Percentiles rank a stretch among this genome's conserved stretches.
phyloP scores from a whole-genome alignment of 2,888 invertebrate species.

The Blera fallax region DNA sequence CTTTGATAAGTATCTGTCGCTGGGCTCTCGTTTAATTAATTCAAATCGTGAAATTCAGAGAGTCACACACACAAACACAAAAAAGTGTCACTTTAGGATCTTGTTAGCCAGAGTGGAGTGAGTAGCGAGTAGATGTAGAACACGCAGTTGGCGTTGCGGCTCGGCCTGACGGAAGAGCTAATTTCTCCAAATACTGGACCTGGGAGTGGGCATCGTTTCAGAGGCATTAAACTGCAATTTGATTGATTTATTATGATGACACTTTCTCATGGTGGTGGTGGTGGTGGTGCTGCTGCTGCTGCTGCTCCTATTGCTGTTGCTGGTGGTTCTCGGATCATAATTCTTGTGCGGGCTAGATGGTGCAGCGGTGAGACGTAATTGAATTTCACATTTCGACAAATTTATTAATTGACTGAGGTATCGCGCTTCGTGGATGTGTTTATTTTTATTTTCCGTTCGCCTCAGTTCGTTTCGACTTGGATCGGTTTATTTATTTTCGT shows the following conservation, averaged over 20 bases:
- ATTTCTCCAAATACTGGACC: constrained; percentile 48
- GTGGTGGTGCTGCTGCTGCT: neutral
- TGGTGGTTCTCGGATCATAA: constrained; percentile 23
- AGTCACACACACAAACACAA: constrained; percentile 9
- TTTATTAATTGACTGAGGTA: constrained; percentile 54
- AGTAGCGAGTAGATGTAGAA: constrained; percentile 27
- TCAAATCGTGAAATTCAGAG: constrained; percentile 26
- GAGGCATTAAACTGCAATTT: constrained; percentile 53
- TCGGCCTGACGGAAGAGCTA: too few species aligned
- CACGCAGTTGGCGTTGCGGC: neutral
- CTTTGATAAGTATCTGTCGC: constrained; percentile 41
- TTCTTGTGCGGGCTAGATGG: neutral
- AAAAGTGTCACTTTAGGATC: constrained; percentile 25
- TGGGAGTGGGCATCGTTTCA: constrained; percentile 36
- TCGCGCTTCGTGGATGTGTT: neutral
- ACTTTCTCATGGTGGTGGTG: constrained; percentile 20
- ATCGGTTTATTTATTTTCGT: constrained; percentile 45
- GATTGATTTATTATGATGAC: constrained; percentile 66
- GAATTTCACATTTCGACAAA: constrained; percentile 60
- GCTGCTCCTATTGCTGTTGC: neutral
- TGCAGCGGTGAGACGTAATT: neutral
- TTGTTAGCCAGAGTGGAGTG: neutral
- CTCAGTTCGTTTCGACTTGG: neutral
- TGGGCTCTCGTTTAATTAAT: constrained; percentile 46
- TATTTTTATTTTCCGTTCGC: neutral